Conservation (phyloP, 2,797 vertebrate genomes). For the Alcedo atthis region DNA sequence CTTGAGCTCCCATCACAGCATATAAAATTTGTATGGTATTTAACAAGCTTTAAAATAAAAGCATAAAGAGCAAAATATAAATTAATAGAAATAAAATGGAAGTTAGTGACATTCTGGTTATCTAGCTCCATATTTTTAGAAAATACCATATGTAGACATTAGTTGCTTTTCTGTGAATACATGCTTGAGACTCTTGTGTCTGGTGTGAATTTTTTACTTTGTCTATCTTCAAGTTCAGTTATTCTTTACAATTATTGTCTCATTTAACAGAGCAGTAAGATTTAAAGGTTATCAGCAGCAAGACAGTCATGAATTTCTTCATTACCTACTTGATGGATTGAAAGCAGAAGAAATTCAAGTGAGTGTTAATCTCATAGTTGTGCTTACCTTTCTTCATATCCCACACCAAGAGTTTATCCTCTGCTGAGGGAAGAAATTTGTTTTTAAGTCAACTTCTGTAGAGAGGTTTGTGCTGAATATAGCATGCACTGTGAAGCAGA, state of each 20-base stretch:
- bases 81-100: not conserved
- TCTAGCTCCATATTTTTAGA: not conserved
- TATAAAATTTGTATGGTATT: not conserved
- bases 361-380: not conserved
- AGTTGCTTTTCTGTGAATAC: not conserved
- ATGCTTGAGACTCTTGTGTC: not conserved
- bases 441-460: not conserved
- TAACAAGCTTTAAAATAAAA: not conserved
- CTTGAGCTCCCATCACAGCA: not conserved
- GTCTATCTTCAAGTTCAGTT: not conserved
- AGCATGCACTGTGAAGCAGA: not conserved
- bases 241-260: not conserved
- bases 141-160: not conserved
- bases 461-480: not conserved
- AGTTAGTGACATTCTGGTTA: not conserved
- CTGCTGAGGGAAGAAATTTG: not conserved
- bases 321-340: slow-evolving; percentile 96
- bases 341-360: slow-evolving; percentile 92
- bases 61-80: not conserved
- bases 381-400: not conserved
- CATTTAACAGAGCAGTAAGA: slow-evolving; percentile 84
- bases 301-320: slow-evolving; percentile 96
- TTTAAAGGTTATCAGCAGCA: slow-evolving; percentile 98
- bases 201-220: not conserved
- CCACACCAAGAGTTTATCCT: not conserved